Evolutionary conservation across 1,140 invertebrate species (phyloP).

Genomic region (Cataglyphis hispanica): DNA sequence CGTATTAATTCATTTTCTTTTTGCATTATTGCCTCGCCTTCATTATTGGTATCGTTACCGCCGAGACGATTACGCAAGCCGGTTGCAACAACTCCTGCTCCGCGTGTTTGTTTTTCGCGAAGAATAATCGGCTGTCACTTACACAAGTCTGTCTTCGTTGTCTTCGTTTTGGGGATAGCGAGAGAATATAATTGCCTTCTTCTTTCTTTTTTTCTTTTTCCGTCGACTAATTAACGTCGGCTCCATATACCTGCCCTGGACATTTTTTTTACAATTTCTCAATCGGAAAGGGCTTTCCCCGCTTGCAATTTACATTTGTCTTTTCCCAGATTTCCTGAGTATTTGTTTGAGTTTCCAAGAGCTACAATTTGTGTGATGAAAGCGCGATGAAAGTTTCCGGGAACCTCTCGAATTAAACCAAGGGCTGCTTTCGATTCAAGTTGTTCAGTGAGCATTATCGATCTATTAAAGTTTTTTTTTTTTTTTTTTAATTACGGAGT

Average conservation of each 20-base stretch:
- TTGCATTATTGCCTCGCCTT: constrained; percentile 39
- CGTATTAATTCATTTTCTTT: constrained; percentile 26
- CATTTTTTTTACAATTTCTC: constrained; percentile 51
- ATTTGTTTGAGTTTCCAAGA: not conserved
- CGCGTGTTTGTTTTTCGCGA: constrained; percentile 40
- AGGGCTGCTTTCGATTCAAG: not conserved
- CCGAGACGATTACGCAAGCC: constrained; percentile 34
- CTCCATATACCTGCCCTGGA: constrained; percentile 18
- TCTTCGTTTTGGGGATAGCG: constrained; percentile 17
- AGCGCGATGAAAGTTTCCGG: not conserved
- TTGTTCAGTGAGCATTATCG: not conserved
- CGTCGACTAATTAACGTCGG: constrained; percentile 39
- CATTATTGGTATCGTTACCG: constrained; percentile 11
- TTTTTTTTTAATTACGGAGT: not conserved
- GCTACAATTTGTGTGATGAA: not conserved
- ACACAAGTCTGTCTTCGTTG: constrained; percentile 25
- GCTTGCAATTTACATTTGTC: constrained; percentile 49
- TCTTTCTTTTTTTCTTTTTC: not conserved
- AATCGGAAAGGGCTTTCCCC: constrained; percentile 13
- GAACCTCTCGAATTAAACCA: constrained; percentile 30
- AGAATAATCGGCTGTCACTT: constrained; percentile 53
- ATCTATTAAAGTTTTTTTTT: not conserved
- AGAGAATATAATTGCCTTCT: constrained; percentile 23
- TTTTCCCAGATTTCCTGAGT: not conserved
- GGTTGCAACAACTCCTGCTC: constrained; percentile 30